Evolutionary conservation across 2,888 invertebrate genomes (phyloP), one percentile per base, ranked within the genome.

Genomic region (Beris chalybata): DNA sequence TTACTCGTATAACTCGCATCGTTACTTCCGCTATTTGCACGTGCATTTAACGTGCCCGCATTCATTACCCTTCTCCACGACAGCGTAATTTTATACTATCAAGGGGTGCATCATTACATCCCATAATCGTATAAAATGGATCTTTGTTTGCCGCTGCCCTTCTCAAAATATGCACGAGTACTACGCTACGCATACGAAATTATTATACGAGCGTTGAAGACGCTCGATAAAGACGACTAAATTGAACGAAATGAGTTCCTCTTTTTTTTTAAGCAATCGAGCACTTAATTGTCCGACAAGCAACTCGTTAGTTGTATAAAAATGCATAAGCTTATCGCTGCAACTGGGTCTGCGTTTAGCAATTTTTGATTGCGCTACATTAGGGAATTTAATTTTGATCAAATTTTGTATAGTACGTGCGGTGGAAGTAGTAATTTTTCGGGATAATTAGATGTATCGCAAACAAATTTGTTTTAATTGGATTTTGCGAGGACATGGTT

Each of bases 11-110:
- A 50, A 50, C 61, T 61, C 61, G 61, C 50, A 52, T 61, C 32
- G 61, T 61, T 61, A 52, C 61, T 61, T 61, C 61, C 61, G 61
- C 38, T 43, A 61, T 52, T 61, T 61, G 61, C 61, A 61, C 61
- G 61, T 61, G 61, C 22, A 61, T 61, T 61, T 38, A 61, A 61
- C 52, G 38, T 12, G 22, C 61, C 61, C 61, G 61, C 61, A 61
- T 61, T 43, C 61, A 61, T 61, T 61, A 61, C 61, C 61, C 61
- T 61, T 61, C 61, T 50, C 30, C 38, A 38, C 50, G 61, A 61
- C 29, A 52, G 50, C 43, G 50, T 61, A 61, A 61, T 52, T 61
- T 61, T 61, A 61, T 50, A 61, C 50, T 30, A 52, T 61, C 61
- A 61, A 50, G 52, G 61, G 50, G 61, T 52, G 61, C 38, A 38